These are phyloP conservation scores for Liasis olivaceus DNA, from an alignment of 2,797 vertebrate species.

Conservation along the genomic window DNA sequence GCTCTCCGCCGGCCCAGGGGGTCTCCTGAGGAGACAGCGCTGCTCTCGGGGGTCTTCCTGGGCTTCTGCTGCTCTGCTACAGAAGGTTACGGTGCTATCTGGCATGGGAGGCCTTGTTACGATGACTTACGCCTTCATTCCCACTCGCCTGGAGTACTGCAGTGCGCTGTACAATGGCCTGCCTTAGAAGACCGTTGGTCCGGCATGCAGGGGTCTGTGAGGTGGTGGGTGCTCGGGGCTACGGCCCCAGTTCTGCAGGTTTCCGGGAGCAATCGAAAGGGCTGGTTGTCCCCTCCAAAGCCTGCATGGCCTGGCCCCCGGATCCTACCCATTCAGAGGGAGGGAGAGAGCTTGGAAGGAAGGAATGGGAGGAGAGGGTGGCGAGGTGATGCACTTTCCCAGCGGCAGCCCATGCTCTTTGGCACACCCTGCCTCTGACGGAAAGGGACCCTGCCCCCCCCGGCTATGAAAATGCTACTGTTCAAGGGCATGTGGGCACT, in stretches of 20 bases:
- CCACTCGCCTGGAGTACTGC: neutral
- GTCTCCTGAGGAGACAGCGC: neutral
- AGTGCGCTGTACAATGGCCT: neutral
- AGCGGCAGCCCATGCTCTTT: no score
- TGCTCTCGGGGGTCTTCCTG: neutral
- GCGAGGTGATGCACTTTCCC: no score
- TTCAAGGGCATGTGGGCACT: neutral
- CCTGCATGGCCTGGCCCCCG: no score
- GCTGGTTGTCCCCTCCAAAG: no score
- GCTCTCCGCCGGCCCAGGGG: neutral
- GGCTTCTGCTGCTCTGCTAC: neutral
- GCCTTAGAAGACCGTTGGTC: neutral
- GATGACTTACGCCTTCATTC: no score
- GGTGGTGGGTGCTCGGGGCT: neutral
- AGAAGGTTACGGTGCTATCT: neutral
- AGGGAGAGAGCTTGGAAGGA: neutral
- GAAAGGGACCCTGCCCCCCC: neutral
- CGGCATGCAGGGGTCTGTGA: neutral
- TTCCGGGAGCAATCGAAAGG: neutral
- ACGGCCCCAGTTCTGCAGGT: neutral
- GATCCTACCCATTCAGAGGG: no score
- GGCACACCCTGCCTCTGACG: neutral
- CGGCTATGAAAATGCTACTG: neutral
- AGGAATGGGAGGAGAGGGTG: no score
- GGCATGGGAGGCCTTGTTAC: neutral